phyloP scores from a whole-genome alignment of 1,140 invertebrate genomes.

The Meloidogyne floridensis region DNA sequence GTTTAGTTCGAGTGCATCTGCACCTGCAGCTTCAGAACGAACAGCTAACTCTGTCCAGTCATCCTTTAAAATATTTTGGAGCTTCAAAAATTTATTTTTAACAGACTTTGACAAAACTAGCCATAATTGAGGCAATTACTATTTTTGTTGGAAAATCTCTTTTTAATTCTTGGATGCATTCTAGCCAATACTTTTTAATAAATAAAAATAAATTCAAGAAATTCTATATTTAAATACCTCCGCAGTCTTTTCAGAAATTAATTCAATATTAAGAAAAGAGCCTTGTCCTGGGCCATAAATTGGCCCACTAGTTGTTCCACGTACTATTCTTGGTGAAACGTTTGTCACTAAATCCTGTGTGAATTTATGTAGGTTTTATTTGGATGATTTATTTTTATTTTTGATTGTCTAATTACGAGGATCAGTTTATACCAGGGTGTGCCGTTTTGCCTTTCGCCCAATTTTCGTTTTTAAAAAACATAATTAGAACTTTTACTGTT shows the following conservation, averaged over 20 bases:
- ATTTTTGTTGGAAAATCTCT: conserved; percentile 87
- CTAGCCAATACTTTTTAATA: conserved; percentile 79
- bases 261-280: conserved; percentile 91
- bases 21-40: conserved; percentile 78
- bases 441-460: too few relatives aligned
- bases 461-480: too few relatives aligned
- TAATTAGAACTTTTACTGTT: too few relatives aligned
- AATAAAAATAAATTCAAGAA: neutral
- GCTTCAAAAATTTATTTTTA: neutral
- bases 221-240: conserved; percentile 63
- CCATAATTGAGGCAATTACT: conserved; percentile 96
- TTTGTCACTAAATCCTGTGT: conserved; percentile 86
- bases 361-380: neutral
- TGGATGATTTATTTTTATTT: conserved; percentile 6
- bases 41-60: conserved; percentile 85
- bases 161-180: conserved; percentile 85
- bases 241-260: conserved; percentile 93
- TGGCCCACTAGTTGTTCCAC: conserved; percentile 87
- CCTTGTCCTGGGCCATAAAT: conserved; percentile 87
- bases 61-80: conserved; percentile 66
- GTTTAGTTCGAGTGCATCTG: conserved; percentile 93
- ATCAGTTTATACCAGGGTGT: too few relatives aligned
- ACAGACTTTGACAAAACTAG: conserved; percentile 75
- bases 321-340: conserved; percentile 90
- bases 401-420: neutral